These are phyloP conservation scores for Ibycter americanus DNA, from an alignment of 2,797 vertebrate species.

Conservation along the genomic window DNA sequence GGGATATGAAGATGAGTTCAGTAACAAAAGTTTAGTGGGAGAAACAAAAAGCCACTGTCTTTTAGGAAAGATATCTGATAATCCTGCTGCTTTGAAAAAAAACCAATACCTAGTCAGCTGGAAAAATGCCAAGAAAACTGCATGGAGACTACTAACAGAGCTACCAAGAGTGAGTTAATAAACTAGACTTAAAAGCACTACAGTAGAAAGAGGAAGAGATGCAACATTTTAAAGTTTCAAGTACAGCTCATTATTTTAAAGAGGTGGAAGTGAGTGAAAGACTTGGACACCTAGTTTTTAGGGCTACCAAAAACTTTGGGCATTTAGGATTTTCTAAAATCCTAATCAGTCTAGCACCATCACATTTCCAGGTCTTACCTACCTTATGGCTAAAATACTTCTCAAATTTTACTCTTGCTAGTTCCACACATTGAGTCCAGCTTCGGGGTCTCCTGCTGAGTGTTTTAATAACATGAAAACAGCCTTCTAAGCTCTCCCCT, in stretches of 20 bases:
- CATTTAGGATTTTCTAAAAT: not conserved
- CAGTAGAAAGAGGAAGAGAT: not conserved
- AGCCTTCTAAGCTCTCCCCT: conserved; percentile 94
- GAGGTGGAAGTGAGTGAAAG: not conserved
- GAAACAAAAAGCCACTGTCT: not conserved
- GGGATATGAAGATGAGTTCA: not conserved
- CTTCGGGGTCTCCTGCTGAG: conserved; percentile 89
- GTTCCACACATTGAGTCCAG: conserved; percentile 89
- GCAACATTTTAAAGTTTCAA: not conserved
- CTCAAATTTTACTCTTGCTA: conserved; percentile 95
- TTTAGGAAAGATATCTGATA: not conserved
- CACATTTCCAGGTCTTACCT: not conserved
- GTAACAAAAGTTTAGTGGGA: rapidly evolving
- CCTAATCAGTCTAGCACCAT: not conserved
- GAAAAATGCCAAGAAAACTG: not conserved
- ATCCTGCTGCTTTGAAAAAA: not conserved
- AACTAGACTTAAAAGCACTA: not conserved
- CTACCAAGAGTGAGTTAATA: not conserved
- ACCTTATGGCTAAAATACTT: conserved; percentile 99
- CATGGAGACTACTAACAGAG: not conserved
- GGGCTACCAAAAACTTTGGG: not conserved
- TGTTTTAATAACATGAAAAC: conserved; percentile 94
- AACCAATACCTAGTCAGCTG: not conserved
- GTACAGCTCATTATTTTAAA: not conserved
- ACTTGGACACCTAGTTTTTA: not conserved